A percentile compares a stretch with the other conserved stretches of the same genome.
phyloP scores from a whole-genome alignment of 64 coral and sea anemone genomes.

The Catalaphyllia jardinei region DNA sequence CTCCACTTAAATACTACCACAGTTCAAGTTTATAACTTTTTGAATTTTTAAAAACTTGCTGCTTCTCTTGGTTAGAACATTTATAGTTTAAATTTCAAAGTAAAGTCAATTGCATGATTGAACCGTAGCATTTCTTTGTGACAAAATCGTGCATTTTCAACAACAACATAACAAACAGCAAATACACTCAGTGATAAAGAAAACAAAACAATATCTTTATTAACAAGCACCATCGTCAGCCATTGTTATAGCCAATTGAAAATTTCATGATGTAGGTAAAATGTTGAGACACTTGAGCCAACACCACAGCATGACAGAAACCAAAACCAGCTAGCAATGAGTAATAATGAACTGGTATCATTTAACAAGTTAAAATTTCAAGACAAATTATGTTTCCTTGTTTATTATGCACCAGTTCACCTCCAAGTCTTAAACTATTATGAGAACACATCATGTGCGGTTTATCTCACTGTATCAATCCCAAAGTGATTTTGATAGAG shows the following conservation, averaged over 20 bases:
- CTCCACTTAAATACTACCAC: background rate
- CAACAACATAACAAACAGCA: too few species aligned
- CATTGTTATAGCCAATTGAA: too few species aligned
- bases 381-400: too few species aligned
- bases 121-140: background rate
- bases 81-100: conserved; percentile 17
- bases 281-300: too few species aligned
- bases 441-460: conserved; percentile 7
- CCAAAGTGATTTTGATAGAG: conserved; percentile 23
- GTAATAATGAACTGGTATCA: too few species aligned
- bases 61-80: conserved; percentile 12
- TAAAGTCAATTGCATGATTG: conserved; percentile 17
- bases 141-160: background rate
- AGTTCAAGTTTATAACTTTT: background rate
- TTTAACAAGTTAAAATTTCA: too few species aligned
- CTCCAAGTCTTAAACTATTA: background rate
- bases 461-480: background rate
- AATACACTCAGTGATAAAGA: too few species aligned
- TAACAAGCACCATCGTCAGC: too few species aligned
- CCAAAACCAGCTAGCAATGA: too few species aligned
- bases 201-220: too few species aligned
- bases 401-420: background rate
- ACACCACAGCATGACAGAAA: too few species aligned
- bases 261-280: too few species aligned
- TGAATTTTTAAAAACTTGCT: background rate